Conservation (phyloP, 2,113 vertebrate species). For the Campylorhamphus procurvoides region DNA sequence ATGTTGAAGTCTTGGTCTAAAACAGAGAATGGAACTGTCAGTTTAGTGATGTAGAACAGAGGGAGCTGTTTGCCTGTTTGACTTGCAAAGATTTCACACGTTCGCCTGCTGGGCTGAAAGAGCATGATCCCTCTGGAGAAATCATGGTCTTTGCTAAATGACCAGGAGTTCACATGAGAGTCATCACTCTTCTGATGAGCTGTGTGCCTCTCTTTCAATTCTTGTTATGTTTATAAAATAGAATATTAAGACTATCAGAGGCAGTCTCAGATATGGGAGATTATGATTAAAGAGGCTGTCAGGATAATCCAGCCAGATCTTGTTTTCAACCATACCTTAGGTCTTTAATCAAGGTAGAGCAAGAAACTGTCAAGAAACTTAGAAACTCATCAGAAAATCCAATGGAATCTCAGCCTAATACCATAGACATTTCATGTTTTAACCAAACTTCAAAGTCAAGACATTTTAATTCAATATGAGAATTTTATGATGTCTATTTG, state of each 20-base stretch:
- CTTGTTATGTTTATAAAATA: background rate
- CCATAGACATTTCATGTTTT: background rate
- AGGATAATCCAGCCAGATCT: background rate
- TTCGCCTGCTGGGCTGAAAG: background rate
- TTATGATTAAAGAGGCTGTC: background rate
- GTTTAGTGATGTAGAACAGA: slow-evolving; percentile 36
- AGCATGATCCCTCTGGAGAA: background rate
- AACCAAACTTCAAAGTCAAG: background rate
- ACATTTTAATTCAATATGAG: background rate
- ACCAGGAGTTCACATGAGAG: background rate
- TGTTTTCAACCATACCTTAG: rapidly evolving
- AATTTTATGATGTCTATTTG: background rate
- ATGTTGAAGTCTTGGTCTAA: slow-evolving; percentile 53
- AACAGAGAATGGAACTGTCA: slow-evolving; percentile 54
- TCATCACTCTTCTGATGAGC: background rate
- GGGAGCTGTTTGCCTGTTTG: background rate
- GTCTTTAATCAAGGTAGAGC: background rate
- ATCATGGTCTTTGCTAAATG: background rate
- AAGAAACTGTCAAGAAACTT: background rate
- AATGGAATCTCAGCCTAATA: background rate
- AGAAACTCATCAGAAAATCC: background rate
- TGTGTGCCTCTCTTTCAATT: background rate
- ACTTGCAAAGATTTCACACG: background rate
- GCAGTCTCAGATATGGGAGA: background rate
- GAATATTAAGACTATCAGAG: background rate